Conservation (phyloP, 1,140 invertebrate species). For the Drosophila nigromelanica region DNA sequence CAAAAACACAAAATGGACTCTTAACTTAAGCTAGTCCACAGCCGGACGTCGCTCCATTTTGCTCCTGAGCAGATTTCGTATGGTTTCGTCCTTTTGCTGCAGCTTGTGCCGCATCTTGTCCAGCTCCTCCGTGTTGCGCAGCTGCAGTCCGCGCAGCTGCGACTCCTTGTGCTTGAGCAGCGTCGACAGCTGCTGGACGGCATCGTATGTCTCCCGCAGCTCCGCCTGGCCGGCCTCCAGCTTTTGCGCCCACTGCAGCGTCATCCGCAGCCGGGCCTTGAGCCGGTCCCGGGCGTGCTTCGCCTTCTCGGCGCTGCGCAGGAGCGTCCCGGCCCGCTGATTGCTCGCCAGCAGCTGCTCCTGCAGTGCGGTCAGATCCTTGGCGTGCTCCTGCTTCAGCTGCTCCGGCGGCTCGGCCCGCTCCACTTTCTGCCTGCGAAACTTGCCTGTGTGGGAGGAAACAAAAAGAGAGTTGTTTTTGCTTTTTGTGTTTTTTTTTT, state of each 20-base stretch:
- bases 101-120: slow-evolving; percentile 75
- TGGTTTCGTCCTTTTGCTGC: slow-evolving; percentile 79
- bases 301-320: slow-evolving; percentile 63
- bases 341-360: slow-evolving; percentile 50
- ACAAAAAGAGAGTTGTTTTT: too few relatives aligned
- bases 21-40: slow-evolving; percentile 41
- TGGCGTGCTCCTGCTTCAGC: slow-evolving; percentile 86
- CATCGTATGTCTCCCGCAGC: slow-evolving; percentile 74
- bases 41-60: slow-evolving; percentile 64
- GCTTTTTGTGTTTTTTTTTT: too few relatives aligned
- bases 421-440: too few relatives aligned
- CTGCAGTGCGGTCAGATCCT: slow-evolving; percentile 82
- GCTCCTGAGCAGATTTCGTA: slow-evolving; percentile 58
- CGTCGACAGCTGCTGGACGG: slow-evolving; percentile 73
- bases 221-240: slow-evolving; percentile 70
- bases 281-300: slow-evolving; percentile 73
- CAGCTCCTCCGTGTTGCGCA: slow-evolving; percentile 70
- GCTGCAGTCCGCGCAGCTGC: slow-evolving; percentile 74
- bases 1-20: too few relatives aligned
- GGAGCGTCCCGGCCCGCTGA: slow-evolving; percentile 27
- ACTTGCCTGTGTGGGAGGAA: too few relatives aligned
- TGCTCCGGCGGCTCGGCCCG: slow-evolving; percentile 88
- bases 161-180: slow-evolving; percentile 81
- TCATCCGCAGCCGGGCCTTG: slow-evolving; percentile 73
- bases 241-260: slow-evolving; percentile 79